Evolutionary conservation across 2,797 vertebrate genomes (phyloP).

Genomic region (Etheostoma nigrum): DNA sequence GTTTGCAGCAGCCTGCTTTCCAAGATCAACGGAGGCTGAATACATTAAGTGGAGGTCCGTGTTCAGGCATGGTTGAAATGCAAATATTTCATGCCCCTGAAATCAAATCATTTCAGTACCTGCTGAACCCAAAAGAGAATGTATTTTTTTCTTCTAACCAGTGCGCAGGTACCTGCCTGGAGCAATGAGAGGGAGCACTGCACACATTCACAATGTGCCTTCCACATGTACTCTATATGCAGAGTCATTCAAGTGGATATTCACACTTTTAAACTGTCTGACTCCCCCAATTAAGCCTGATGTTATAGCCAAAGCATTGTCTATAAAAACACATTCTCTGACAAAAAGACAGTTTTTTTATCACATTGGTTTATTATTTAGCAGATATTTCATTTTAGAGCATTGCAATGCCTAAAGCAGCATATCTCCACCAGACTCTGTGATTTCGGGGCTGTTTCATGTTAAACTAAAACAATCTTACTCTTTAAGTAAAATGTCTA

Average conservation of each 20-base stretch:
- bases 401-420: background rate
- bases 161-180: slow-evolving; percentile 50
- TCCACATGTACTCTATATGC: slow-evolving; percentile 4
- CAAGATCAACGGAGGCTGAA: slow-evolving; percentile 69
- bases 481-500: too few relatives aligned
- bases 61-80: slow-evolving; percentile 67
- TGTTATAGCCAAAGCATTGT: background rate
- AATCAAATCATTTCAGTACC: slow-evolving; percentile 71
- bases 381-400: background rate
- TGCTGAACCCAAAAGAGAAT: slow-evolving; percentile 65
- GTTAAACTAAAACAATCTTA: too few relatives aligned
- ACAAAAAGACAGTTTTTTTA: background rate
- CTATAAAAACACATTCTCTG: background rate
- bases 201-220: slow-evolving; percentile 26
- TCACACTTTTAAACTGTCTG: slow-evolving; percentile 25
- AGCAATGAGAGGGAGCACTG: slow-evolving; percentile 32
- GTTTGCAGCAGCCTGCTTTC: slow-evolving; percentile 54
- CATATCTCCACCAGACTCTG: too few relatives aligned
- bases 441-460: too few relatives aligned
- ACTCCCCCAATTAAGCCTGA: background rate
- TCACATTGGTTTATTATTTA: slow-evolving; percentile 6
- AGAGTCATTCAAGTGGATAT: slow-evolving; percentile 14
- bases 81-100: slow-evolving; percentile 65
- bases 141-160: slow-evolving; percentile 21
- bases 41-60: slow-evolving; percentile 60